Percentiles rank a stretch among this genome's conserved stretches.
Conservation (phyloP, 2,113 vertebrate species). For the Zingel zingel region DNA sequence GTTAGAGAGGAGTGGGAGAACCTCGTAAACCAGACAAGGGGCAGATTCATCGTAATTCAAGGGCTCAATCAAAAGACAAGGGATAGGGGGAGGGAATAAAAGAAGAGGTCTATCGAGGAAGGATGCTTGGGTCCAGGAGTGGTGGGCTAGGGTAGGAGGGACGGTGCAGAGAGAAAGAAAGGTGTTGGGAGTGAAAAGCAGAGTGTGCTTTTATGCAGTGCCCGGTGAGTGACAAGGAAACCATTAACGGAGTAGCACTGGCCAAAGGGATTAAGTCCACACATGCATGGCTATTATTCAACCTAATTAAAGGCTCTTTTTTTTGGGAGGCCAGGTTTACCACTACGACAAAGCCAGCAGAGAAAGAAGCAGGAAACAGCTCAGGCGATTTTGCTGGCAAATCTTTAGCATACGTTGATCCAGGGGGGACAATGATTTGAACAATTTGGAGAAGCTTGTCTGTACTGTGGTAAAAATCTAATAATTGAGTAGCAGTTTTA, state of each 20-base stretch:
- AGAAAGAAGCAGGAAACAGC: conserved; percentile 82
- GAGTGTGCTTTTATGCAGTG: conserved; percentile 80
- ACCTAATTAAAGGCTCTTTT: conserved; percentile 83
- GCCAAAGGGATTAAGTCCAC: conserved; percentile 85
- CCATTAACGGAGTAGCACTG: conserved; percentile 81
- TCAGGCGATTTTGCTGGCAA: conserved; percentile 70
- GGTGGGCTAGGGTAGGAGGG: conserved; percentile 45
- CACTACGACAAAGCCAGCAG: conserved; percentile 78
- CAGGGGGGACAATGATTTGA: conserved; percentile 55
- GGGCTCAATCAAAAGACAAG: conserved; percentile 68
- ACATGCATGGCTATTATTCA: conserved; percentile 86
- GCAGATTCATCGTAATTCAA: conserved; percentile 76
- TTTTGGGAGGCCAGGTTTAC: conserved; percentile 79
- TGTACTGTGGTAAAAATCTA: conserved; percentile 30
- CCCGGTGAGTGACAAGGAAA: conserved; percentile 85
- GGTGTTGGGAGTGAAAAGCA: conserved; percentile 82
- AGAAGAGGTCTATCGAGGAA: conserved; percentile 62
- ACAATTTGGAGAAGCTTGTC: conserved; percentile 45
- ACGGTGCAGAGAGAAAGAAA: conserved; percentile 68
- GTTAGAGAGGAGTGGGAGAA: conserved; percentile 44
- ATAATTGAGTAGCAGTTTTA: conserved; percentile 43
- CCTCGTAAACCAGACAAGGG: conserved; percentile 48
- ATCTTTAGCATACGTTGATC: conserved; percentile 68
- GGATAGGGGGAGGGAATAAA: conserved; percentile 47
- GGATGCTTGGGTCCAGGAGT: conserved; percentile 59